phyloP scores from a whole-genome alignment of 2,888 invertebrate species.

The Lomographa bimaculata region DNA sequence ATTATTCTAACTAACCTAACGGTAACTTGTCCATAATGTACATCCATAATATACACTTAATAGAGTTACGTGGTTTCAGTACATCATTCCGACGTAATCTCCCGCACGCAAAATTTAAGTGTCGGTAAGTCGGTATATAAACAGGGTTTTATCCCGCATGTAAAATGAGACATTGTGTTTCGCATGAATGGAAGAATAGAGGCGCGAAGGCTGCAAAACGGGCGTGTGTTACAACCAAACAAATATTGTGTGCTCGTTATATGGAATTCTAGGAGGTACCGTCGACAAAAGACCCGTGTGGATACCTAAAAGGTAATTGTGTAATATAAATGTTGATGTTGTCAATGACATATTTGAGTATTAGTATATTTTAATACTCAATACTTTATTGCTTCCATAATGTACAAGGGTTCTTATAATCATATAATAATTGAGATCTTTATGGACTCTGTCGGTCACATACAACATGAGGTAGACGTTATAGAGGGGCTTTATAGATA shows the following conservation, averaged over 20 bases:
- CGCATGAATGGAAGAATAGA: slow-evolving; percentile 43
- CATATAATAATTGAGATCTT: no score
- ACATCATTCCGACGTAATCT: not conserved
- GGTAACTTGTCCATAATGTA: no score
- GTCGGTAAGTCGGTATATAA: no score
- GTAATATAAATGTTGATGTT: slow-evolving; percentile 14
- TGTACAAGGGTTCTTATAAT: no score
- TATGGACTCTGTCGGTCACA: no score
- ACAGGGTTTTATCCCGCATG: slow-evolving; percentile 42
- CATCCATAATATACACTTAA: no score
- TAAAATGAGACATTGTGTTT: slow-evolving; percentile 53
- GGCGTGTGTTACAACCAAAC: slow-evolving; percentile 38
- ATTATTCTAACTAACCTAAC: no score
- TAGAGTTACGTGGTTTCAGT: no score
- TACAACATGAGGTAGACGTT: no score
- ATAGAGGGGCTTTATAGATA: no score
- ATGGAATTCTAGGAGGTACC: slow-evolving; percentile 9
- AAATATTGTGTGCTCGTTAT: slow-evolving; percentile 37
- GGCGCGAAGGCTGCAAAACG: slow-evolving; percentile 22
- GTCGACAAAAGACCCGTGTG: slow-evolving; percentile 17
- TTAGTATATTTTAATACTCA: no score
- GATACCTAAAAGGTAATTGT: slow-evolving; percentile 16
- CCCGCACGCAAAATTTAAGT: slow-evolving; percentile 19
- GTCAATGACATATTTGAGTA: slow-evolving; percentile 11
- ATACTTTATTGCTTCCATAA: no score